These are phyloP conservation scores for Melopsittacus undulatus DNA, from an alignment of 2,797 vertebrate genomes.

Conservation along the genomic window DNA sequence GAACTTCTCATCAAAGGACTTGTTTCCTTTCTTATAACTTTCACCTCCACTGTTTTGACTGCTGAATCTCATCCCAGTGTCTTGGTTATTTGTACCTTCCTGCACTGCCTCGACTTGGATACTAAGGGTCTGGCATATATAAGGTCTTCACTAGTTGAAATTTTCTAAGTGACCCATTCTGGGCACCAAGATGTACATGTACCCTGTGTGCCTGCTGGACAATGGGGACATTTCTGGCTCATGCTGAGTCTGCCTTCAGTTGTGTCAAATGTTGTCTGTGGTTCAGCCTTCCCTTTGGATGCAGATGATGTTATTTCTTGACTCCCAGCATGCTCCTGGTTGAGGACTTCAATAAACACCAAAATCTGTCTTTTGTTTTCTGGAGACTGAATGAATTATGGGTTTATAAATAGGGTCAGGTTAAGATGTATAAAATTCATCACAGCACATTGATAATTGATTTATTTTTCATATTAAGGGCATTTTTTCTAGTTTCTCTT, in stretches of 20 bases:
- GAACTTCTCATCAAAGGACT: not conserved
- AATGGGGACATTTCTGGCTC: not conserved
- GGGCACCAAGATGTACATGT: not conserved
- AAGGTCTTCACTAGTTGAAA: not conserved
- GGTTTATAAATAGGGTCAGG: not conserved
- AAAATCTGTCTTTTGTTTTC: not conserved
- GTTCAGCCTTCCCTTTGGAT: rapidly evolving
- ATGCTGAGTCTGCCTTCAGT: not conserved
- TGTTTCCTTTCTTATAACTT: not conserved
- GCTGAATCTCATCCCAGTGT: not conserved
- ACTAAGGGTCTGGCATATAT: not conserved
- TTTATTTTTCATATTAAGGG: not conserved
- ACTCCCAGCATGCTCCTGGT: not conserved
- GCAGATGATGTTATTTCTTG: not conserved
- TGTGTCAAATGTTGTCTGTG: not conserved
- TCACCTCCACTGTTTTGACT: not conserved
- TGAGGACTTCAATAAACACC: not conserved
- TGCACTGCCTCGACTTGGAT: not conserved
- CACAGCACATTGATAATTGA: not conserved
- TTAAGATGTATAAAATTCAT: not conserved
- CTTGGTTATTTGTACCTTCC: not conserved
- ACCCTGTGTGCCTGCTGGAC: not conserved
- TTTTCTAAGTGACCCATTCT: not conserved
- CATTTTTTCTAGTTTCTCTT: not conserved
- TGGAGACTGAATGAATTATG: not conserved